Evolutionary conservation across 2,797 vertebrate species (phyloP).

Genomic region (Enteromius treurensis): DNA sequence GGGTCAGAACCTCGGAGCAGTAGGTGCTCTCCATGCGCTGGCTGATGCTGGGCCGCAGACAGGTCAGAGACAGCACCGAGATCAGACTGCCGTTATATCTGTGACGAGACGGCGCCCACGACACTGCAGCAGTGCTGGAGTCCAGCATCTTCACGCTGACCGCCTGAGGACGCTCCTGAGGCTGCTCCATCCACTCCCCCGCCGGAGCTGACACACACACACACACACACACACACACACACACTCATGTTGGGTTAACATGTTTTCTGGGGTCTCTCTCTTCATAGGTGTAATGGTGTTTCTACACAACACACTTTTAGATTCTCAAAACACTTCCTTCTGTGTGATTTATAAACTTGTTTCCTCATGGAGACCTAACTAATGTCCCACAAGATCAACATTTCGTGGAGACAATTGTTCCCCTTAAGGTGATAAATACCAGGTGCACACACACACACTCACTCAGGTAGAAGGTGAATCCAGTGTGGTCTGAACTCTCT

Average conservation of each 20-base stretch:
- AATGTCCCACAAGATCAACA: no score
- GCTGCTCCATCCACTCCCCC: conserved; percentile 88
- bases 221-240: no score
- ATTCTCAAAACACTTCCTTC: no score
- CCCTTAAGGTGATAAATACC: no score
- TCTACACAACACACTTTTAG: no score
- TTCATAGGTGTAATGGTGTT: no score
- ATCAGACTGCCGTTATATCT: conserved; percentile 81
- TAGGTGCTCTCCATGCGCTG: conserved; percentile 92
- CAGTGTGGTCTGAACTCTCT: conserved; percentile 82
- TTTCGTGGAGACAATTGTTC: no score
- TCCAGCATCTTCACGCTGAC: conserved; percentile 84
- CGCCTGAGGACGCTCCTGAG: conserved; percentile 83
- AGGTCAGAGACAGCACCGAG: conserved; percentile 90
- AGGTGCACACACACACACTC: not conserved
- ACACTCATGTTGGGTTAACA: not conserved
- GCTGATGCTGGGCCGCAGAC: conserved; percentile 86
- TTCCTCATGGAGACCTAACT: no score
- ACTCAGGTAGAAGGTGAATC: conserved; percentile 91
- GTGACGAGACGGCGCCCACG: conserved; percentile 82
- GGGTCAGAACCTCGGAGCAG: conserved; percentile 83
- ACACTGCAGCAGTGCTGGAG: conserved; percentile 84
- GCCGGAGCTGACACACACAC: conserved; percentile 70
- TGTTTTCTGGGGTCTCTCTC: no score
- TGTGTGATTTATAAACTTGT: no score